phyloP scores from a whole-genome alignment of 2,888 invertebrate genomes.

The Plagiodera versicolora region DNA sequence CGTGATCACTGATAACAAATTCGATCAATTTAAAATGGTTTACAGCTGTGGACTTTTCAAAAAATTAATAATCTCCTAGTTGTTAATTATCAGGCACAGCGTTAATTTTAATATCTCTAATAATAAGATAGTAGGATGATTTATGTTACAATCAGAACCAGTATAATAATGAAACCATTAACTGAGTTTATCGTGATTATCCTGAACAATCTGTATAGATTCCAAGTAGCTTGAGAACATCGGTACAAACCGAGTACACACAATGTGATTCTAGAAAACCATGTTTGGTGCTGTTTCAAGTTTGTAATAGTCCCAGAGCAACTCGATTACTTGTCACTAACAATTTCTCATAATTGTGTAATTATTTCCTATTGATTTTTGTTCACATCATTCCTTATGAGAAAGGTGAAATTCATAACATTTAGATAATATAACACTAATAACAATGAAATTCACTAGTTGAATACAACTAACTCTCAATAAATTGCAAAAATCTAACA shows the following conservation, averaged over 20 bases:
- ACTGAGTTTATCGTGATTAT: conserved; percentile 45
- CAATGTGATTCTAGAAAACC: conserved; percentile 38
- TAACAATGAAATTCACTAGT: no score
- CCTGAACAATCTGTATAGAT: conserved; percentile 42
- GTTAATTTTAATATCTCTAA: conserved; percentile 43
- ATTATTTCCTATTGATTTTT: neutral
- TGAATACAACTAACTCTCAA: no score
- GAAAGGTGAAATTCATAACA: no score
- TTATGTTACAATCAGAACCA: conserved; percentile 43
- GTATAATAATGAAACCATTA: conserved; percentile 49
- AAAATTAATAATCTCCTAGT: conserved; percentile 28
- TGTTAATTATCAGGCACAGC: conserved; percentile 37
- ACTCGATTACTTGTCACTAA: neutral
- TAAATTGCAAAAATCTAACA: no score
- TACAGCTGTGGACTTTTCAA: conserved; percentile 20
- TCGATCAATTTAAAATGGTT: conserved; percentile 23
- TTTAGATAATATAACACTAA: no score
- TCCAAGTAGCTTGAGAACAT: conserved; percentile 30
- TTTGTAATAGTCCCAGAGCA: conserved; percentile 11
- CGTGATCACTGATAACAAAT: conserved; percentile 19
- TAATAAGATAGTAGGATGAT: conserved; percentile 41
- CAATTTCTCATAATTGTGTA: neutral
- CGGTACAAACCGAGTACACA: conserved; percentile 32
- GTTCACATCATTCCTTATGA: neutral
- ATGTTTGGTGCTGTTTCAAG: conserved; percentile 10